phyloP scores from a whole-genome alignment of 2,888 invertebrate genomes.

The Dasysyrphus albostriatus region DNA sequence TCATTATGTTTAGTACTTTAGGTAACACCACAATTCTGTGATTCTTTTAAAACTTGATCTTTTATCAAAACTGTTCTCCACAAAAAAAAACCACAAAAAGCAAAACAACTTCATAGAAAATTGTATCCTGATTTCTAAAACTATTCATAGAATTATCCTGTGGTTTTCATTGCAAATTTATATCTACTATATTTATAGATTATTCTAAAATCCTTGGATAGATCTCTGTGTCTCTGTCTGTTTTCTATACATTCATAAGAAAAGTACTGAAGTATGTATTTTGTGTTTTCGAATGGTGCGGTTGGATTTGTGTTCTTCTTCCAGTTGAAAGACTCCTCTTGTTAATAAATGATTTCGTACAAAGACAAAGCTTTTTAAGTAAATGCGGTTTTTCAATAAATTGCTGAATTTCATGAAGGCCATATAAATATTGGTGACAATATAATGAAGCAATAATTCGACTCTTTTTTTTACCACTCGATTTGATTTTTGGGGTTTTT shows the following conservation, averaged over 20 bases:
- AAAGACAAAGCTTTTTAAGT: conserved; percentile 31
- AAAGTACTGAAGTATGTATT: not conserved
- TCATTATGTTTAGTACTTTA: no score
- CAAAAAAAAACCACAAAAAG: conserved; percentile 12
- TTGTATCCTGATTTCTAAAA: conserved; percentile 59
- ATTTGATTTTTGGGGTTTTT: not conserved
- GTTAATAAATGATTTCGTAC: conserved; percentile 14
- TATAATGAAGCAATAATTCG: conserved; percentile 20
- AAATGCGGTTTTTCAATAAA: conserved; percentile 64
- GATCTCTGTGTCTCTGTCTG: not conserved
- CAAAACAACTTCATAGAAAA: conserved; percentile 29
- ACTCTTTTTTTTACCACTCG: not conserved
- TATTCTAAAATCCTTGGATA: not conserved
- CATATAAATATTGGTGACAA: conserved; percentile 53
- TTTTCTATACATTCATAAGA: not conserved
- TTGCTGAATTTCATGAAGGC: conserved; percentile 42
- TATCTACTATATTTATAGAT: not conserved
- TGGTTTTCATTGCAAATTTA: conserved; percentile 47
- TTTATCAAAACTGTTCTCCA: not conserved
- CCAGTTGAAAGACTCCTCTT: conserved; percentile 18
- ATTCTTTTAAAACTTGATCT: conserved; percentile 11
- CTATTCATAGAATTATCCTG: conserved; percentile 41
- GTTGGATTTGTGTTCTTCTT: conserved; percentile 9
- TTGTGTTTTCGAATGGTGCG: conserved; percentile 13
- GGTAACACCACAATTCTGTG: not conserved